Base-by-base conservation (phyloP, 2,888 invertebrate species). In the Brachypterus glaber region DNA sequence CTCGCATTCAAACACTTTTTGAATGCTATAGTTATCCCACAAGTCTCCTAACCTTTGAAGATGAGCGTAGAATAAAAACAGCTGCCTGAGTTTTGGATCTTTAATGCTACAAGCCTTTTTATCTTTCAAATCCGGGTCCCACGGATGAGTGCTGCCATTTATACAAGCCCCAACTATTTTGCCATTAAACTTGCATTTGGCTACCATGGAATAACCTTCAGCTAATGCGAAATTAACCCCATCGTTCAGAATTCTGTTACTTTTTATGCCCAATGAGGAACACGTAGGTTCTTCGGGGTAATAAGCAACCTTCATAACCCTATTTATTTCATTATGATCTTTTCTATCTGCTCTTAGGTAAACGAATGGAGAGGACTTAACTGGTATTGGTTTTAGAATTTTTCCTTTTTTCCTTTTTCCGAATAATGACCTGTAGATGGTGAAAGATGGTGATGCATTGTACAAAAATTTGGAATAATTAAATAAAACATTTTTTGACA, bases 241-340 rank as follows among this genome's bases (percentile, higher is more conserved):
- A 30, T 58, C 54, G 16, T 57, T 55, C 35, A 57, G 33, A 2
- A 55, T 35, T 1, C 50, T 33, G 34, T 55, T 55, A 1, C 49
- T 47, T 55, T 67, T 21, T 57, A 74, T 66, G 59, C 70, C 70
- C 1, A 74, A 54, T 0, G 64, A 59, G 1, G 57, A 52, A 4
- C 69, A 58, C 26, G 66, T 69, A 1, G 76, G 75, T 53, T 76
- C 76, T 1, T 72, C 67, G 0, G 67, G 66, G 65, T 71, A 73
- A 54, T 67, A 72, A 27, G 69, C 61, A 1, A 62, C 59, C 55
- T 68, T 69, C 40, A 75, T 66, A 45, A 74, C 65, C 14, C 70
- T 63, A 1, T 67, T 50, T 30, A 76, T 67, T 39, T 66, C 40
- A 26, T 58, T 57, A 3, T 64, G 62, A 36, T 74, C 71, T 12